These are phyloP conservation scores for Ischnus inquisitorius DNA, from an alignment of 2,888 invertebrate species.

Conservation along the genomic window DNA sequence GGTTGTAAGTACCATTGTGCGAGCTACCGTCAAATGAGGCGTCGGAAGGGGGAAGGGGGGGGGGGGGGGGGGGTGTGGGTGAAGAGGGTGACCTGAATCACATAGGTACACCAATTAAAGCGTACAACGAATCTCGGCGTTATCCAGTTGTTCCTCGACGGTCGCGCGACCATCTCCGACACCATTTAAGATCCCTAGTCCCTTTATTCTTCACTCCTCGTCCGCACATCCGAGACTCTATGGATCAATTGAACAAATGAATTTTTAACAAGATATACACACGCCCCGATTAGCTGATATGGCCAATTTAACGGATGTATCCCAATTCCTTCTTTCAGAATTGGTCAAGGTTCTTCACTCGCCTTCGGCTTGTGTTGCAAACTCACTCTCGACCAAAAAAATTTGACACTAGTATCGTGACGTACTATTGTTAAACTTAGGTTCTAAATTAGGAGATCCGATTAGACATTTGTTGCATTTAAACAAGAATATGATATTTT, in stretches of 20 bases:
- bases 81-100: slow-evolving; percentile 49
- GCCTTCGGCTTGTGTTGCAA: no score
- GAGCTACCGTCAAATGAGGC: slow-evolving; percentile 37
- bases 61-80: background rate
- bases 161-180: slow-evolving; percentile 6
- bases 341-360: no score
- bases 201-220: slow-evolving; percentile 44
- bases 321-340: no score
- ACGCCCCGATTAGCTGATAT: no score
- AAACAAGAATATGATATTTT: no score
- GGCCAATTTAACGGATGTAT: no score
- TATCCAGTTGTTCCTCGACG: slow-evolving; percentile 40
- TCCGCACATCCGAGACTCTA: background rate
- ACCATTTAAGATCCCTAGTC: slow-evolving; percentile 51
- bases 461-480: no score
- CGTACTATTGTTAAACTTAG: no score
- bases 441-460: no score
- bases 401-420: no score
- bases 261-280: background rate
- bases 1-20: slow-evolving; percentile 58
- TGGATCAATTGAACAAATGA: background rate
- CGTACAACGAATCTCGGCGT: slow-evolving; percentile 61
- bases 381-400: no score
- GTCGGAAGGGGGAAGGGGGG: slow-evolving; percentile 9
- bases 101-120: slow-evolving; percentile 65